Base-by-base conservation (phyloP, 2,797 vertebrate species). In the Anguilla pacifica region DNA sequence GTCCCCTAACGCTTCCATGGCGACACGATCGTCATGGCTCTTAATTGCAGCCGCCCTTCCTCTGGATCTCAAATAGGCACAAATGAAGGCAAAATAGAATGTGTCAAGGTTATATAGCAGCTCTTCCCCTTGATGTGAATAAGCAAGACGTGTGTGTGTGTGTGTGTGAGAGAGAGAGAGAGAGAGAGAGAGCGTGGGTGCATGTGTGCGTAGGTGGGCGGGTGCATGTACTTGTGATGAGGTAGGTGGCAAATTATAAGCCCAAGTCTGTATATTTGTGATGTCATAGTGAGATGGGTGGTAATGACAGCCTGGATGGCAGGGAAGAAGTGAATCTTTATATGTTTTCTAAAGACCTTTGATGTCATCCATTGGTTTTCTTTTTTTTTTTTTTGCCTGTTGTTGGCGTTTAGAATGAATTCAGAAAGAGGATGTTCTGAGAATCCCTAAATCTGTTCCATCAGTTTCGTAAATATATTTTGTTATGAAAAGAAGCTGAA, bases 71-170 rank as follows among this genome's bases (percentile, higher is more conserved):
- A 91, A 90, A 93, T 89, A 89, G 91, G 90, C 88, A 51, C 17
- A 85, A 86, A 90, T 88, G 85, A 87, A 86, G 87, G 88, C 64
- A 39, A 81, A 19, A 35, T 49, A 90, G 13, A 93, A 89, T 91
- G 90, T 90, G 91, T 91, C 90, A 90, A 91, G 90, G 91, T 91
- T 90, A 91, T 88, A 87, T 85, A 89, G 91, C 81, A 59, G 90
- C 88, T 88, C 86, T 86, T 87, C 86, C 89, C 87, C 46, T 39
- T 6, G 81, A 90, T 89, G 91, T 91, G 87, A 91, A 87, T 88
- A 89, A 25, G 6, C 22, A n/a, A 10, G n/a, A 39, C 3, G 9
- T 31, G 72, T 74, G 13, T 39, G 72, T 15, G 11, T 67, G 22
- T 70, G 64, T n/a, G 3, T 6, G 4, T 64, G 25, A 2, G 1